Conservation (phyloP, 2,888 invertebrate species). For the Ophraella communa region DNA sequence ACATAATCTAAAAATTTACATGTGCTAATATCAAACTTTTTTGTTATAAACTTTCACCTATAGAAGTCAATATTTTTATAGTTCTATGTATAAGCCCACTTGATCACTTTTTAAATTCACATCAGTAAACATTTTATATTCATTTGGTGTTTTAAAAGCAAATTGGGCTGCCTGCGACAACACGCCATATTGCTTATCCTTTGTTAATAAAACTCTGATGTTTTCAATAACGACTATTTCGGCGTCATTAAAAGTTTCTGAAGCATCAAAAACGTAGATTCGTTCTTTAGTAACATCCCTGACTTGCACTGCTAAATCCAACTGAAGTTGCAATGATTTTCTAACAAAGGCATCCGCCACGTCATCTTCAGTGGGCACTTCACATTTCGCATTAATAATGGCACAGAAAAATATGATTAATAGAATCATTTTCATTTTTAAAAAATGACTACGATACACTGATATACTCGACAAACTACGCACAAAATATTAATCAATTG, state of each 20-base stretch:
- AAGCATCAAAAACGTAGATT: conserved; percentile 10
- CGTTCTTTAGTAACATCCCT: background rate
- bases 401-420: background rate
- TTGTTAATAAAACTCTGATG: conserved; percentile 10
- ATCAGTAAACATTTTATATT: conserved; percentile 1
- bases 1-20: too few species aligned
- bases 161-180: conserved; percentile 14
- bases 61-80: background rate
- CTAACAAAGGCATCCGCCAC: conserved; percentile 3
- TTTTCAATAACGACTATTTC: background rate
- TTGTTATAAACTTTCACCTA: too few species aligned
- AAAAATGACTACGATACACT: background rate
- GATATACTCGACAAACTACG: background rate
- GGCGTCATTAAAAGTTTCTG: conserved; percentile 6
- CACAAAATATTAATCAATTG: background rate
- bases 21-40: too few species aligned
- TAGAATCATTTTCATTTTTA: background rate
- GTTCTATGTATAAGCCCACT: conserved; percentile 9
- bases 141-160: background rate
- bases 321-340: conserved; percentile 13
- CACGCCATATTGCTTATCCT: conserved; percentile 11
- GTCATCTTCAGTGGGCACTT: background rate
- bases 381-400: background rate
- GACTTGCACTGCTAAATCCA: conserved; percentile 3
- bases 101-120: conserved; percentile 1